phyloP scores from a whole-genome alignment of 2,888 invertebrate species.

The Gisinianus flammeolus region DNA sequence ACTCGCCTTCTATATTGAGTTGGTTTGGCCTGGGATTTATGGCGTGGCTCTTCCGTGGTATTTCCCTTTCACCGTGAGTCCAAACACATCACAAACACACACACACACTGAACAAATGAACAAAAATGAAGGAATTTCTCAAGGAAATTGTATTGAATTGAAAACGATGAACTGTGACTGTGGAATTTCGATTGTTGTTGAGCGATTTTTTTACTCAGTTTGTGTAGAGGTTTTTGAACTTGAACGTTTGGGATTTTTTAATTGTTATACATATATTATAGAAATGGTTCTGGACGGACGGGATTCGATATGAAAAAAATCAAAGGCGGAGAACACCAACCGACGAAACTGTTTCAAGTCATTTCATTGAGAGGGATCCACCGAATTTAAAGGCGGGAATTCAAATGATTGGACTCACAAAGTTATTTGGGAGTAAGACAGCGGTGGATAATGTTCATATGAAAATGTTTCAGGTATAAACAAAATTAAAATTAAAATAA shows the following conservation, averaged over 20 bases:
- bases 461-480: constrained; percentile 74
- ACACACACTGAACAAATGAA: no score
- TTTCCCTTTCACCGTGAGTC: constrained; percentile 70
- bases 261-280: constrained; percentile 24
- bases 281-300: constrained; percentile 40
- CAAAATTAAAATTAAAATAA: no score
- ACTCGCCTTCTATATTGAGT: constrained; percentile 83
- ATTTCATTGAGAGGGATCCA: constrained; percentile 60
- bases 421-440: constrained; percentile 60
- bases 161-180: background rate
- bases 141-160: background rate
- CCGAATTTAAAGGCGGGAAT: constrained; percentile 61
- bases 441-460: constrained; percentile 76
- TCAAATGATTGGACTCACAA: constrained; percentile 59
- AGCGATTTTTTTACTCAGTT: background rate
- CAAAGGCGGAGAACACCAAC: constrained; percentile 5
- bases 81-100: no score
- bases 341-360: background rate
- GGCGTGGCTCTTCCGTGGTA: constrained; percentile 84
- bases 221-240: background rate
- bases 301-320: constrained; percentile 18
- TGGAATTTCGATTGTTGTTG: background rate
- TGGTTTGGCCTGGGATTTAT: constrained; percentile 82
- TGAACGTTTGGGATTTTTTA: background rate
- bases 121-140: background rate